Conservation (phyloP, 2,797 vertebrate genomes). For the Danio tinwini region DNA sequence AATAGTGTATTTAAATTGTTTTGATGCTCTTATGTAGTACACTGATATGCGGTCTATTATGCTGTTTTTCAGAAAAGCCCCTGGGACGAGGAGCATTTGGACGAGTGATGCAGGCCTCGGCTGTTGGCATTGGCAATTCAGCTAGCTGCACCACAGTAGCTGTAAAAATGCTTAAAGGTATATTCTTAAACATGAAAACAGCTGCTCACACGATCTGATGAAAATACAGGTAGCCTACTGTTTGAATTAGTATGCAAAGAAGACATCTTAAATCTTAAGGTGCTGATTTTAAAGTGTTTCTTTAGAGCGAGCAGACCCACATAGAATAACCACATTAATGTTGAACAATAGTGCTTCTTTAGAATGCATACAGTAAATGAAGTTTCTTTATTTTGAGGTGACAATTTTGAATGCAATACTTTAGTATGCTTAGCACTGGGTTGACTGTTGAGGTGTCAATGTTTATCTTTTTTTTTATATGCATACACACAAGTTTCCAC, state of each 20-base stretch:
- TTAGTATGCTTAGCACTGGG: too few species aligned
- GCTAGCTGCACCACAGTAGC: conserved; percentile 88
- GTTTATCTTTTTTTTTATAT: too few species aligned
- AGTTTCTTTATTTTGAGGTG: too few species aligned
- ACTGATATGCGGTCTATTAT: background rate
- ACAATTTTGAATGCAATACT: too few species aligned
- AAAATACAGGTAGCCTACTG: background rate
- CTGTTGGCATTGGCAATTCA: conserved; percentile 88
- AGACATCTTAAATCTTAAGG: background rate
- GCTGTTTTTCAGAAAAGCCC: conserved; percentile 75
- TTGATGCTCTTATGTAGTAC: background rate
- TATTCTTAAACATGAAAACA: background rate
- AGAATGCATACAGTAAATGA: too few species aligned
- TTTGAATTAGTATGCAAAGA: background rate
- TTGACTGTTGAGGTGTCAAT: too few species aligned
- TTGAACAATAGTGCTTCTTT: too few species aligned
- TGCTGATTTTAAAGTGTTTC: too few species aligned
- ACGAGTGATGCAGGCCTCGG: conserved; percentile 92
- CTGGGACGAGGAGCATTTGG: conserved; percentile 93
- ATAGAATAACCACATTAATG: too few species aligned
- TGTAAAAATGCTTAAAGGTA: conserved; percentile 98
- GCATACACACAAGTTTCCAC: too few species aligned
- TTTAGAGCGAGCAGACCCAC: too few species aligned
- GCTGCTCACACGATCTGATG: background rate
- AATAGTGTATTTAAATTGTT: background rate